Evolutionary conservation across 2,797 vertebrate genomes (phyloP).

Genomic region (Sternotherus odoratus): DNA sequence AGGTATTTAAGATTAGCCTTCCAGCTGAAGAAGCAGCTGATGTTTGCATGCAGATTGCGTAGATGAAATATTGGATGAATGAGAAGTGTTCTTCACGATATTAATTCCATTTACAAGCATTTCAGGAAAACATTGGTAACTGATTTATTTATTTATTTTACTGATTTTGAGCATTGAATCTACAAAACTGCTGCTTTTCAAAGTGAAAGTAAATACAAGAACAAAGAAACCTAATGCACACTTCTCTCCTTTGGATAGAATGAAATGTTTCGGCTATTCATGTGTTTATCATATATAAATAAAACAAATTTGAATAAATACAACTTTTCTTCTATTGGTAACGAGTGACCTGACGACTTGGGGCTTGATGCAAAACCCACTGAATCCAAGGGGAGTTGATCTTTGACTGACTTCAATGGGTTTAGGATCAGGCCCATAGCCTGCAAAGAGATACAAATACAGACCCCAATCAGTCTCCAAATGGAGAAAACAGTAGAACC

Average conservation of each 20-base stretch:
- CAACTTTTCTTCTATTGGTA: slow-evolving; percentile 1
- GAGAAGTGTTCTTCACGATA: slow-evolving; percentile 4
- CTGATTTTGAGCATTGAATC: slow-evolving; percentile 60
- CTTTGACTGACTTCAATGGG: not conserved
- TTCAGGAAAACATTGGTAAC: slow-evolving; percentile 46
- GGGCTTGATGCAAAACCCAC: slow-evolving; percentile 35
- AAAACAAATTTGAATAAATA: not conserved
- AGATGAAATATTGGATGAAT: slow-evolving; percentile 49
- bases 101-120: slow-evolving; percentile 33
- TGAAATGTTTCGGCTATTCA: not conserved
- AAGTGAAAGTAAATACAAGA: slow-evolving; percentile 31
- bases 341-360: not conserved
- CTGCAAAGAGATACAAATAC: not conserved
- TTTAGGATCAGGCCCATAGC: not conserved
- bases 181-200: slow-evolving; percentile 23
- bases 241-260: not conserved
- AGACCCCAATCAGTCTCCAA: not conserved
- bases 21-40: slow-evolving; percentile 18
- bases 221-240: slow-evolving; percentile 50
- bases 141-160: slow-evolving; percentile 49
- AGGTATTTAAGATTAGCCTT: slow-evolving; percentile 46
- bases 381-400: not conserved
- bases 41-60: slow-evolving; percentile 29
- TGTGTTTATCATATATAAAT: not conserved
- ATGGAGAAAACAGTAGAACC: not conserved